A percentile compares a stretch with the other conserved stretches of the same genome.
These are phyloP conservation scores for Calephelis perditalis DNA, from an alignment of 2,888 invertebrate genomes.

Conservation along the genomic window DNA sequence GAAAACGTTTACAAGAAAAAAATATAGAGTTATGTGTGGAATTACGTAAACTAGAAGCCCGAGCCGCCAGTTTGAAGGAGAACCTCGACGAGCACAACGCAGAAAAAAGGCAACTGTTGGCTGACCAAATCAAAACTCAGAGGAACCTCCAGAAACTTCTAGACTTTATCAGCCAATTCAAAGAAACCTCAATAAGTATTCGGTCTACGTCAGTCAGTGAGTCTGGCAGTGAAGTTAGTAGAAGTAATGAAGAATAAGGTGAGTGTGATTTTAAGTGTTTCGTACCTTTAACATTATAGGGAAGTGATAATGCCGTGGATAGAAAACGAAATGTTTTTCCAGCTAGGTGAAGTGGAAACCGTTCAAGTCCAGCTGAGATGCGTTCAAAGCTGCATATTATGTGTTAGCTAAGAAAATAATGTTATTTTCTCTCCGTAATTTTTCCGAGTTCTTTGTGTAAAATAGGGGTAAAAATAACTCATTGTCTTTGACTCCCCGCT, in stretches of 20 bases:
- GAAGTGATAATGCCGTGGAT: too few species aligned
- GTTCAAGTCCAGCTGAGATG: too few species aligned
- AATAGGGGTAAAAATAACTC: too few species aligned
- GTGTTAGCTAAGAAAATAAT: too few species aligned
- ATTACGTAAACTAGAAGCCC: slow-evolving; percentile 60
- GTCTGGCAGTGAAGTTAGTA: slow-evolving; percentile 62
- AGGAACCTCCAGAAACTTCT: slow-evolving; percentile 69
- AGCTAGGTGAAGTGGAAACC: too few species aligned
- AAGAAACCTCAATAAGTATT: slow-evolving; percentile 63
- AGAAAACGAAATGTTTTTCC: too few species aligned
- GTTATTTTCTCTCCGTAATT: too few species aligned
- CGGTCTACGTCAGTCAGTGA: slow-evolving; percentile 61
- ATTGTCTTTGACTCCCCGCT: too few species aligned
- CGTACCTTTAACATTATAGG: too few species aligned
- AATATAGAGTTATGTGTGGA: slow-evolving; percentile 67
- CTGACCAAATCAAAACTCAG: slow-evolving; percentile 69
- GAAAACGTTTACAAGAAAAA: slow-evolving; percentile 63
- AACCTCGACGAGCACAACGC: slow-evolving; percentile 68
- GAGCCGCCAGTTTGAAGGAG: slow-evolving; percentile 63
- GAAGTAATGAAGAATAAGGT: slow-evolving; percentile 66
- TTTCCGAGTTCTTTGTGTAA: too few species aligned
- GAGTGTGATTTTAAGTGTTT: slow-evolving; percentile 19
- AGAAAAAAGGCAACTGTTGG: slow-evolving; percentile 63
- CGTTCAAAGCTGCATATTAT: too few species aligned
- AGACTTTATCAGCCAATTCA: slow-evolving; percentile 71